Percentiles rank a stretch among this genome's conserved stretches.
Evolutionary conservation across 1,140 invertebrate species (phyloP).

Genomic region (Rhopalosiphum padi): DNA sequence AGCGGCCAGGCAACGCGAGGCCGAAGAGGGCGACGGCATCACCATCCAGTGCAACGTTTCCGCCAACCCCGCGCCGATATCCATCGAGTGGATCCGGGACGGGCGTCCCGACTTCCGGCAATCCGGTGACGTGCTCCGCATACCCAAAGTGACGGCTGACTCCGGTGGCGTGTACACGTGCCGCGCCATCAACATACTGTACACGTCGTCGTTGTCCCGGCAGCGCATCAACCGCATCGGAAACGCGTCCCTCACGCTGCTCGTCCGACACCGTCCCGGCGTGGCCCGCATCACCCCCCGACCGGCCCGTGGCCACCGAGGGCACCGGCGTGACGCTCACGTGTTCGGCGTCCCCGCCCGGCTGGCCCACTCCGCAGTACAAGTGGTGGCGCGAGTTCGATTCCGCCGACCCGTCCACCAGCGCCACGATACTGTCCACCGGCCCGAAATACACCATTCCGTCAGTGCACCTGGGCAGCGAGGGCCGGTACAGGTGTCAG

Average conservation of each 20-base stretch:
- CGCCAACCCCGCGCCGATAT: constrained; percentile 80
- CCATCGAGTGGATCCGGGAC: constrained; percentile 86
- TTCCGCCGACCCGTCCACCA: constrained; percentile 67
- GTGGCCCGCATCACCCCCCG: constrained; percentile 80
- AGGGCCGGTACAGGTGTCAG: constrained; percentile 88
- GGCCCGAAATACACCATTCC: constrained; percentile 85
- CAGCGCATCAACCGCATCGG: constrained; percentile 72
- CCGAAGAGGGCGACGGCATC: constrained; percentile 82
- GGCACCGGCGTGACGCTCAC: constrained; percentile 81
- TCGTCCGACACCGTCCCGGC: constrained; percentile 88
- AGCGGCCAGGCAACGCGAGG: constrained; percentile 69
- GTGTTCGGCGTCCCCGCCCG: constrained; percentile 84
- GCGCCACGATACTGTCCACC: constrained; percentile 72
- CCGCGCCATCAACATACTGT: constrained; percentile 80
- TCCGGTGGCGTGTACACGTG: constrained; percentile 88
- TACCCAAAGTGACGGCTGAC: constrained; percentile 79
- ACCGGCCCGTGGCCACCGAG: constrained; percentile 83
- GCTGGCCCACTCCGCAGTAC: constrained; percentile 87
- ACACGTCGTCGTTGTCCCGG: constrained; percentile 70
- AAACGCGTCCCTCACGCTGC: constrained; percentile 77
- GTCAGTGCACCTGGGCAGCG: constrained; percentile 80
- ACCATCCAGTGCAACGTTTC: constrained; percentile 86
- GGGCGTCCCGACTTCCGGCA: constrained; percentile 84
- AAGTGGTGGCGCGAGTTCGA: constrained; percentile 85
- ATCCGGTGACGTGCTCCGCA: constrained; percentile 74